These are phyloP conservation scores for Azemiops feae DNA, from an alignment of 2,113 vertebrate species.

Conservation along the genomic window DNA sequence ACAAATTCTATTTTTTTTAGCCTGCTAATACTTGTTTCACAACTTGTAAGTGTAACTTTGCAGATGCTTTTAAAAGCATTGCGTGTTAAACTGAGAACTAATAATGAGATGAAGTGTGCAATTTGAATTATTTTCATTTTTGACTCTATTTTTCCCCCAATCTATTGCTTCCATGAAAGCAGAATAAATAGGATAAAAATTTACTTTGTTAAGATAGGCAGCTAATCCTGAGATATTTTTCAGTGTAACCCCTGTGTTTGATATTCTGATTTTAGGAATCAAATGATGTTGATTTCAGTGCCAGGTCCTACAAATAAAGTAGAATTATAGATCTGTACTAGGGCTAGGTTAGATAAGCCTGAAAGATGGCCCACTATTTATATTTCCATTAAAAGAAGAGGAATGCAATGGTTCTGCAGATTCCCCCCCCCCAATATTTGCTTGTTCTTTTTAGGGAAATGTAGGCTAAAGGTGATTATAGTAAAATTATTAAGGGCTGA, in stretches of 20 bases:
- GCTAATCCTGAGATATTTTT: conserved; percentile 34
- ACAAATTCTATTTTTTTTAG: conserved; percentile 42
- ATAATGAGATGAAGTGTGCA: conserved; percentile 52
- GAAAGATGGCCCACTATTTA: background rate
- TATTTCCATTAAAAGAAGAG: background rate
- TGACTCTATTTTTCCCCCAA: conserved; percentile 40
- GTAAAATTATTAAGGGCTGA: background rate
- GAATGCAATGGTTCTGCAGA: background rate
- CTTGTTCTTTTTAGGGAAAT: background rate
- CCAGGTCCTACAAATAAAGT: conserved; percentile 2
- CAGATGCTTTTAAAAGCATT: conserved; percentile 47
- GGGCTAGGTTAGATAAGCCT: background rate
- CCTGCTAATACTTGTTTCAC: conserved; percentile 49
- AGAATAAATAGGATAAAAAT: conserved; percentile 47
- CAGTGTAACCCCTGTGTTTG: background rate
- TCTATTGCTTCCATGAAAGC: conserved; percentile 43
- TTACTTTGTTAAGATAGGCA: conserved; percentile 34
- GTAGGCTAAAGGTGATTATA: background rate
- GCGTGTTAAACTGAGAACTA: conserved; percentile 46
- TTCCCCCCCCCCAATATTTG: background rate
- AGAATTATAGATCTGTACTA: background rate
- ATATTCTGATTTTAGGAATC: background rate
- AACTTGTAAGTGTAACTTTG: conserved; percentile 44
- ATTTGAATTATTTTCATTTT: conserved; percentile 48
- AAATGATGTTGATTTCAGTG: background rate